Percentiles rank a stretch among this genome's conserved stretches.
phyloP scores from a whole-genome alignment of 1,140 invertebrate genomes.

The Drosophila sucinea region DNA sequence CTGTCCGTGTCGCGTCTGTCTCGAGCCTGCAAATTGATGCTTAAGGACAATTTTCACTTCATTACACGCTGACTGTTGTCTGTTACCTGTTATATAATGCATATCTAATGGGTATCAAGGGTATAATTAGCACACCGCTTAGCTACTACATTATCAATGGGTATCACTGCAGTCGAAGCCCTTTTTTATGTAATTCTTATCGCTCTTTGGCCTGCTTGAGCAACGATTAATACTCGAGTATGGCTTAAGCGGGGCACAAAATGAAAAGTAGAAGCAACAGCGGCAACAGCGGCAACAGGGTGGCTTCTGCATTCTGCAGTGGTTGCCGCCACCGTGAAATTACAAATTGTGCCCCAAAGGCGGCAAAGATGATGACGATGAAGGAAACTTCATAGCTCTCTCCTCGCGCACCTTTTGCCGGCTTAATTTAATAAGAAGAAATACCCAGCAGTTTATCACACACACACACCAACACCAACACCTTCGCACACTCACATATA shows the following conservation, averaged over 20 bases:
- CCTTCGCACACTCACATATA: conserved; percentile 13
- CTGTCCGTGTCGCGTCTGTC: conserved; percentile 26
- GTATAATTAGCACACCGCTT: conserved; percentile 11
- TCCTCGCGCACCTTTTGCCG: conserved; percentile 31
- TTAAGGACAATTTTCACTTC: conserved; percentile 83
- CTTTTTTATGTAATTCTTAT: conserved; percentile 11
- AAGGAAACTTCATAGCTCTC: conserved; percentile 33
- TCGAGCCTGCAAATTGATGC: conserved; percentile 75
- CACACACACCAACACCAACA: conserved; percentile 44
- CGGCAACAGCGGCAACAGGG: conserved; percentile 18
- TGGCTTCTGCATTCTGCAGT: conserved; percentile 6
- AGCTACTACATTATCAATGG: not conserved
- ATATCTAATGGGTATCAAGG: conserved; percentile 41
- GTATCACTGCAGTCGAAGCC: not conserved
- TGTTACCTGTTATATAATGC: conserved; percentile 28
- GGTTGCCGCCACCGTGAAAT: conserved; percentile 57
- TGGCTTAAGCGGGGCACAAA: conserved; percentile 36
- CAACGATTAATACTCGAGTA: conserved; percentile 53
- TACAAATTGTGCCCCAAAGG: conserved; percentile 58
- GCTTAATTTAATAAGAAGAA: conserved; percentile 75
- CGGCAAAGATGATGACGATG: conserved; percentile 9
- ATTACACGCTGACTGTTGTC: conserved; percentile 59
- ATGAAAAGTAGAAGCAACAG: not conserved
- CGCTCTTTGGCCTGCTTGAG: conserved; percentile 19
- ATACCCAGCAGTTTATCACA: conserved; percentile 57